These are phyloP conservation scores for Diacarnus erythraeanus DNA, from an alignment of 37 sponge, comb jelly and placozoan genomes.

Conservation along the genomic window DNA sequence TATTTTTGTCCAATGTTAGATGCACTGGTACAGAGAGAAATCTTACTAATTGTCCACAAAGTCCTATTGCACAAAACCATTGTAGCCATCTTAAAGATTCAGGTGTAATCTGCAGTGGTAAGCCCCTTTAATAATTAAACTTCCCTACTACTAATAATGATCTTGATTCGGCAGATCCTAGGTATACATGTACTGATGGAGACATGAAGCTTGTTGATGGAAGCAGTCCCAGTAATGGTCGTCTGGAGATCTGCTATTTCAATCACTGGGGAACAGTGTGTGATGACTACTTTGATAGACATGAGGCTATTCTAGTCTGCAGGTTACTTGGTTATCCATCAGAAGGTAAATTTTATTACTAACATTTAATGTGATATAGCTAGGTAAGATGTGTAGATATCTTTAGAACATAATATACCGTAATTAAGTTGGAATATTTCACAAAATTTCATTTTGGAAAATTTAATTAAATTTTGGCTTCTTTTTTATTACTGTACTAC, in stretches of 20 bases:
- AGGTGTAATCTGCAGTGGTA: slow-evolving; percentile 50
- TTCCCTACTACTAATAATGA: too few species aligned
- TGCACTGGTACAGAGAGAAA: slow-evolving; percentile 41
- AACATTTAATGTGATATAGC: too few species aligned
- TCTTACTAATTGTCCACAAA: slow-evolving; percentile 19
- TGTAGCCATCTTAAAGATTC: slow-evolving; percentile 41
- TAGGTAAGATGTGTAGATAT: too few species aligned
- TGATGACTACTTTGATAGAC: slow-evolving; percentile 32
- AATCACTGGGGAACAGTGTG: slow-evolving; percentile 69
- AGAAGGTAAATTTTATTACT: neutral
- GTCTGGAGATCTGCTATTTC: slow-evolving; percentile 51
- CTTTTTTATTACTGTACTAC: too few species aligned
- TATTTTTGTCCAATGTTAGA: slow-evolving; percentile 9
- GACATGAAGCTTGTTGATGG: slow-evolving; percentile 44
- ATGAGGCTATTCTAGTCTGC: slow-evolving; percentile 57
- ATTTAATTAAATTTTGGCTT: too few species aligned
- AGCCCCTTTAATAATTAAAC: too few species aligned
- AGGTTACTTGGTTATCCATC: slow-evolving; percentile 40
- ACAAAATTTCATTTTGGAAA: too few species aligned
- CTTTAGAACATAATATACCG: too few species aligned
- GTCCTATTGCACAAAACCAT: neutral
- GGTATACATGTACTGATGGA: slow-evolving; percentile 27
- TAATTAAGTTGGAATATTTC: too few species aligned
- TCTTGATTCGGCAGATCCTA: neutral
- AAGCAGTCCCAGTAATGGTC: slow-evolving; percentile 19